Evolutionary conservation across 30 jellyfish, hydroid and myxozoan species (phyloP).

Genomic region (Aurelia coerulea): DNA sequence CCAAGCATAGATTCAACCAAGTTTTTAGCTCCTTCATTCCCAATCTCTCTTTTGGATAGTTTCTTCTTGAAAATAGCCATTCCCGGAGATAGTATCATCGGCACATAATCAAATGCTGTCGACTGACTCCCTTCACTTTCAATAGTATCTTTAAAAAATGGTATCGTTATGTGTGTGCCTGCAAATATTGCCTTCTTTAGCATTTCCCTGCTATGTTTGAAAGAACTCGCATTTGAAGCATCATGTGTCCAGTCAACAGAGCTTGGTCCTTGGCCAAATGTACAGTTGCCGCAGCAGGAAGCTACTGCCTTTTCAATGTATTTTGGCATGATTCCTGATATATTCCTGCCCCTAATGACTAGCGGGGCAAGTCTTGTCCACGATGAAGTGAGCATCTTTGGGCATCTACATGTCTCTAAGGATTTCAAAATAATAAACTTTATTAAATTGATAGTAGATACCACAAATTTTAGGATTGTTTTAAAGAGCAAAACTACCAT

Average conservation of each 20-base stretch:
- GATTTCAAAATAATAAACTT: too few relatives aligned
- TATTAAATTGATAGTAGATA: too few relatives aligned
- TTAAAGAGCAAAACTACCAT: too few relatives aligned
- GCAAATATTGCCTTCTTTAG: conserved; percentile 10
- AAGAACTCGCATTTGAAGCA: conserved; percentile 23
- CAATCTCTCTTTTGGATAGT: conserved; percentile 39
- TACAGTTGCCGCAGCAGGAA: conserved; percentile 54
- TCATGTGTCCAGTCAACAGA: conserved; percentile 50
- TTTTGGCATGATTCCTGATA: conserved; percentile 42
- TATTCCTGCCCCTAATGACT: conserved; percentile 6
- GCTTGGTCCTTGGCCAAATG: conserved; percentile 63
- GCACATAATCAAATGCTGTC: conserved; percentile 19
- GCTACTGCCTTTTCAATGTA: conserved; percentile 16
- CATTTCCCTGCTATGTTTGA: conserved; percentile 13
- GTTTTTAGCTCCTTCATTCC: conserved; percentile 13
- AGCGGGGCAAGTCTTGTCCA: conserved; percentile 19
- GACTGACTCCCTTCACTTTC: conserved; percentile 14
- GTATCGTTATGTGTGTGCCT: conserved; percentile 62
- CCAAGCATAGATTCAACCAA: conserved; percentile 26
- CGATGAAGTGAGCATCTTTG: conserved; percentile 24
- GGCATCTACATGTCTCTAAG: conserved; percentile 58
- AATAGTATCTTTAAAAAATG: conserved; percentile 25
- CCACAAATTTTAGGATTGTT: too few relatives aligned
- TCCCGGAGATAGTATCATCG: conserved; percentile 59
- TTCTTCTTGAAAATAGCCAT: conserved; percentile 41